Evolutionary conservation across 1,140 invertebrate genomes (phyloP).

Genomic region (Drosophila rhopaloa): DNA sequence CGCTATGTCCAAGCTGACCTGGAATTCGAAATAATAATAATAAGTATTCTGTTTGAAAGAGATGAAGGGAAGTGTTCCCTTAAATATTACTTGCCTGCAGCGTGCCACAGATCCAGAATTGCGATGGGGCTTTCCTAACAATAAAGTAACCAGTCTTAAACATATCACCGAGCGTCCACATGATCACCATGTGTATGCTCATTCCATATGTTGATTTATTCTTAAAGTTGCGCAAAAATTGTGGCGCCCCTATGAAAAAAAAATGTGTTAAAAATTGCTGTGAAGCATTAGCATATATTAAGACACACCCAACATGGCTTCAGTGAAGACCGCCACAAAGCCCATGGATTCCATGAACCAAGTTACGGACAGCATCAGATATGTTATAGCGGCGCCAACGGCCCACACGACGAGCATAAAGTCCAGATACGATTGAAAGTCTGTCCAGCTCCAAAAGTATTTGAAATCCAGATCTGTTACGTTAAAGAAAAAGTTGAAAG

Average conservation of each 20-base stretch:
- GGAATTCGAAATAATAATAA: not conserved
- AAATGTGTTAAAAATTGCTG: not conserved
- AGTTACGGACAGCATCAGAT: constrained; percentile 92
- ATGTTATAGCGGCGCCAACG: constrained; percentile 93
- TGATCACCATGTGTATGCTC: constrained; percentile 96
- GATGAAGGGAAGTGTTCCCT: not conserved
- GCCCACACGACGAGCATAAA: constrained; percentile 95
- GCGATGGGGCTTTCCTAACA: constrained; percentile 93
- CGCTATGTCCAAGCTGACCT: constrained; percentile 85
- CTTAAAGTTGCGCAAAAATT: constrained; percentile 92
- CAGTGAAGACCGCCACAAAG: constrained; percentile 97
- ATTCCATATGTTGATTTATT: constrained; percentile 92
- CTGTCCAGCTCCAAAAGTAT: constrained; percentile 99
- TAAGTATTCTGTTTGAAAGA: not conserved
- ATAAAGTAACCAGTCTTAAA: constrained; percentile 99
- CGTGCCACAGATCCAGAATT: constrained; percentile 98
- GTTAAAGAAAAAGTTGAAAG: constrained; percentile 34
- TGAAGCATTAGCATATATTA: not conserved
- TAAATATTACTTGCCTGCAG: constrained; percentile 90
- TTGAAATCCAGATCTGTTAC: constrained; percentile 93
- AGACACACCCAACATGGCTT: constrained; percentile 94
- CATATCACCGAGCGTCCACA: constrained; percentile 98
- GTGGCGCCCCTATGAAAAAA: constrained; percentile 88
- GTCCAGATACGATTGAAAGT: constrained; percentile 98
- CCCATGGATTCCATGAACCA: constrained; percentile 95